Conservation (phyloP, 2,797 vertebrate genomes). For the Toxotes lorentzi region DNA sequence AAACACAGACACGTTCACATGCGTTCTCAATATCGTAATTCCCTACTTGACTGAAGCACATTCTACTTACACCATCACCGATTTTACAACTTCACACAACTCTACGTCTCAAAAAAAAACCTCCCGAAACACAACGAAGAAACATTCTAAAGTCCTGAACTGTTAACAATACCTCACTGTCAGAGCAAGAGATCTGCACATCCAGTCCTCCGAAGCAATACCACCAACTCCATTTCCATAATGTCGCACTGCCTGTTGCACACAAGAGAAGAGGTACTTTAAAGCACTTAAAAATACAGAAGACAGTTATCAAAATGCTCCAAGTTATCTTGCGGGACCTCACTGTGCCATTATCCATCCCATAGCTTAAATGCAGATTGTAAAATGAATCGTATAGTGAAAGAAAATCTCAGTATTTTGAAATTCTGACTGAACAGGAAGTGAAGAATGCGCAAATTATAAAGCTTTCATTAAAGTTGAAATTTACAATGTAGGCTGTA, state of each 20-base stretch:
- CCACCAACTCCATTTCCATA: slow-evolving; percentile 26
- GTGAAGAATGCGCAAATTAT: slow-evolving; percentile 53
- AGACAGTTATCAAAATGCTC: slow-evolving; percentile 33
- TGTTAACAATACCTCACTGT: slow-evolving; percentile 25
- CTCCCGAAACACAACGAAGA: slow-evolving; percentile 34
- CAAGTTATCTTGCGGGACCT: slow-evolving; percentile 31
- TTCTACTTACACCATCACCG: slow-evolving; percentile 57
- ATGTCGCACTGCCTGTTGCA: slow-evolving; percentile 39
- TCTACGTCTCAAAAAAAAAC: slow-evolving; percentile 33
- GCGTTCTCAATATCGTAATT: slow-evolving; percentile 43
- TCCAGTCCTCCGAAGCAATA: slow-evolving; percentile 29
- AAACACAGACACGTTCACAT: slow-evolving; percentile 61
- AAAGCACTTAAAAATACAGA: slow-evolving; percentile 66
- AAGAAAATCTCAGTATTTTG: slow-evolving; percentile 52
- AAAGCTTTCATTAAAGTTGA: slow-evolving; percentile 59
- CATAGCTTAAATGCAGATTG: slow-evolving; percentile 26
- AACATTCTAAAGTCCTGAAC: slow-evolving; percentile 59
- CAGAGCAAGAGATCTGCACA: slow-evolving; percentile 4
- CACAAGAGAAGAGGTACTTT: slow-evolving; percentile 50
- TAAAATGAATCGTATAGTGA: slow-evolving; percentile 31
- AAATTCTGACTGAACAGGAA: slow-evolving; percentile 55
- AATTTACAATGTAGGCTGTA: slow-evolving; percentile 65
- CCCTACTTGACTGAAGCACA: slow-evolving; percentile 67
- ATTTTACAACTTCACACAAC: slow-evolving; percentile 43
- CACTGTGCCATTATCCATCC: slow-evolving; percentile 43